Base-by-base conservation (phyloP, 2,797 vertebrate genomes). In the Lepidocolaptes lacrymiger region DNA sequence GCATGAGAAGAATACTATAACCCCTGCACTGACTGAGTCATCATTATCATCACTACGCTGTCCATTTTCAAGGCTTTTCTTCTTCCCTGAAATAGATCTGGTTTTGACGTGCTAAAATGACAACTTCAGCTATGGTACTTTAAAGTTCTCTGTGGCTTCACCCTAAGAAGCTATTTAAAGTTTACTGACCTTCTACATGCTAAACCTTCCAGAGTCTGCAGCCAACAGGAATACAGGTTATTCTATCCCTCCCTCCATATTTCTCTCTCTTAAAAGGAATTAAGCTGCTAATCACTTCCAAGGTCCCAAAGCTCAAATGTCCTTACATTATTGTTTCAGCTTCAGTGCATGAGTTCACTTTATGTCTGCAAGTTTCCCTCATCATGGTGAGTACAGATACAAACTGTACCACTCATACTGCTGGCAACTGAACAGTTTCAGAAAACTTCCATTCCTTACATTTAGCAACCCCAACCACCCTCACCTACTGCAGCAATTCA, bases 331-430 rank as follows among this genome's bases (percentile, higher is more conserved):
- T 27, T 5, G 19, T 68, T 91, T 43, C 73, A 93, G 11, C 44
- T 87, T 76, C 64, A 58, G 51, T 24, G 12, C 8, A 10, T 46
- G 43, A 59, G 16, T 52, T 73, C 55, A 73, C 26, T 89, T 94
- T 81, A 32, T 22, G 12, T 62, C 37, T 63, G 27, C 36, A 51
- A 76, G 41, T 51, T 37, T 91, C 61, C 58, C 52, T 59, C 39
- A 15, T 71, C 26, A 8, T 6, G 20, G 5, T 46, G 43, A 19
- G 17, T 37, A 44, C n/a, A 67, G 62, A n/a, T 7, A 48, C 10
- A 61, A 14, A 10, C 28, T 23, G 28, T 55, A 46, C 28, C 32
- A n/a, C 32, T 49, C 0, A 0, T 56, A 30, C 12, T 59, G n/a
- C 30, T 72, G 72, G 37, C 24, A 85, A 10, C 9, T 9, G 36